phyloP scores from a whole-genome alignment of 2,888 invertebrate genomes.

The Phengaris alcon region DNA sequence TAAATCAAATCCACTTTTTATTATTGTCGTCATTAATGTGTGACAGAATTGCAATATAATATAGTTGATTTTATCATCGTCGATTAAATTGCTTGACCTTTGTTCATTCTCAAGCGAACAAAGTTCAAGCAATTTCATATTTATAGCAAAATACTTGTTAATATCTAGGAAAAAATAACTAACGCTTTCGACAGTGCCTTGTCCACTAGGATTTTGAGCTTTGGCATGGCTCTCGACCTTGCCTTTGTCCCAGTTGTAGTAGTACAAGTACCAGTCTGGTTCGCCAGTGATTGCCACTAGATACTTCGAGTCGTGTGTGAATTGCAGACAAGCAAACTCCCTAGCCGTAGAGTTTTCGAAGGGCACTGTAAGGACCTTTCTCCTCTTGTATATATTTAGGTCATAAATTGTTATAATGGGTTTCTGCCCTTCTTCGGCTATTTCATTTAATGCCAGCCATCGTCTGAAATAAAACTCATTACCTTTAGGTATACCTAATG shows the following conservation, averaged over 20 bases:
- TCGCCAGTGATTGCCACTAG: conserved; percentile 89
- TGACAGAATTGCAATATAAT: background rate
- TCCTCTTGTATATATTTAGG: conserved; percentile 82
- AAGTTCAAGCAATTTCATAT: background rate
- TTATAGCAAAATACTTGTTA: no score
- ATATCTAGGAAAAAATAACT: conserved; percentile 38
- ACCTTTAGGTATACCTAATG: background rate
- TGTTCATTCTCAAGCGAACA: background rate
- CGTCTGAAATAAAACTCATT: conserved; percentile 67
- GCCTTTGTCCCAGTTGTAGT: conserved; percentile 90
- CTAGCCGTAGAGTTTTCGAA: conserved; percentile 78
- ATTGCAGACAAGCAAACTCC: conserved; percentile 85
- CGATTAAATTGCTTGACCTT: background rate
- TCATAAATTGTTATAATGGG: conserved; percentile 86
- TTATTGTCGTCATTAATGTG: background rate
- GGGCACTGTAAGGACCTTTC: conserved; percentile 83
- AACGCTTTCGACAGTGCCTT: conserved; percentile 80
- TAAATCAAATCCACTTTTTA: no score
- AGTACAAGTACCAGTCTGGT: conserved; percentile 89
- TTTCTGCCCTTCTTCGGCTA: conserved; percentile 81
- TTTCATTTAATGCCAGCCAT: conserved; percentile 82
- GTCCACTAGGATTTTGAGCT: conserved; percentile 84
- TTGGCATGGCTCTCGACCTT: conserved; percentile 87
- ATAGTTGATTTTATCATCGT: background rate
- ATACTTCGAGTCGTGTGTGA: conserved; percentile 90